These are phyloP conservation scores for Diloba caeruleocephala DNA, from an alignment of 2,888 invertebrate species.

Conservation along the genomic window DNA sequence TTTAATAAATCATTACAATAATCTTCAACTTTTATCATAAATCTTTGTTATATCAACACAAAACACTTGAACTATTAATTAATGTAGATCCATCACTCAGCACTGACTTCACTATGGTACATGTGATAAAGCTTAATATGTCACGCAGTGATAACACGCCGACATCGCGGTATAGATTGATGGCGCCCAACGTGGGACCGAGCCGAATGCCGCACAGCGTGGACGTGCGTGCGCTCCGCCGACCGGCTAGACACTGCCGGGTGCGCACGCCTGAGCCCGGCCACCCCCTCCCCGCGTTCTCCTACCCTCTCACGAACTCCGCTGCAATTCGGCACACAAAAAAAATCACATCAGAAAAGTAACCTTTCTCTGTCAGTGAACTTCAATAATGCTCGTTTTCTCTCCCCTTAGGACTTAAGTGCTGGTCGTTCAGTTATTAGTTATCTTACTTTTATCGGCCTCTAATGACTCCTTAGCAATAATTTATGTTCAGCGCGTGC, in stretches of 20 bases:
- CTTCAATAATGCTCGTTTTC: slow-evolving; percentile 78
- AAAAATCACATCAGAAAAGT: slow-evolving; percentile 79
- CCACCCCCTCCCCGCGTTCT: slow-evolving; percentile 65
- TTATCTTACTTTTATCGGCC: slow-evolving; percentile 70
- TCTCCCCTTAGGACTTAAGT: slow-evolving; percentile 72
- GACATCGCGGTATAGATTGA: slow-evolving; percentile 61
- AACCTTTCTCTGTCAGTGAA: slow-evolving; percentile 83
- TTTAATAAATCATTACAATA: slow-evolving; percentile 37
- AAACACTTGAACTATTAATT: slow-evolving; percentile 51
- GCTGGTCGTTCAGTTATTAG: slow-evolving; percentile 77
- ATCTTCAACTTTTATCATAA: slow-evolving; percentile 28
- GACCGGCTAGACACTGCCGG: slow-evolving; percentile 78
- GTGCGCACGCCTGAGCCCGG: slow-evolving; percentile 86
- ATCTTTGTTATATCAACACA: slow-evolving; percentile 54
- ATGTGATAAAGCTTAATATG: slow-evolving; percentile 42
- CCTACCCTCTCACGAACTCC: slow-evolving; percentile 54
- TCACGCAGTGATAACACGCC: slow-evolving; percentile 52
- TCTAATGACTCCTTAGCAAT: slow-evolving; percentile 76
- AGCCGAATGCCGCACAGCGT: slow-evolving; percentile 48
- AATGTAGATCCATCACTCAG: slow-evolving; percentile 52
- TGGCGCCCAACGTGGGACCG: slow-evolving; percentile 80
- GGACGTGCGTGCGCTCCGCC: slow-evolving; percentile 64
- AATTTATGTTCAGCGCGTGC: slow-evolving; percentile 70
- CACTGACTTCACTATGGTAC: slow-evolving; percentile 40
- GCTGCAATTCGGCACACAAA: slow-evolving; percentile 83